Conservation (phyloP, 2,888 invertebrate species). For the Cephus sareptanus region DNA sequence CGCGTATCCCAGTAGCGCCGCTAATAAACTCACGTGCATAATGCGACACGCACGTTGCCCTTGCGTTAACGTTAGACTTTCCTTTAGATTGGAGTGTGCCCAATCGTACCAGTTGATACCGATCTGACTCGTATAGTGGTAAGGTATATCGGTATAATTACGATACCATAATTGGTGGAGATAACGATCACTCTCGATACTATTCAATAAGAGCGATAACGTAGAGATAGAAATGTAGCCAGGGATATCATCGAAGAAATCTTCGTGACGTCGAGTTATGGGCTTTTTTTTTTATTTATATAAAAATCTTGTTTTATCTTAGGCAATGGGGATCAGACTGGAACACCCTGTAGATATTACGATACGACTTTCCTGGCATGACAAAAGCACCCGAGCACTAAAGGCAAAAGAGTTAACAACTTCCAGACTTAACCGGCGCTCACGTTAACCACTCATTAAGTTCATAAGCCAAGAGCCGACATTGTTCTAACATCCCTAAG, state of each 20-base stretch:
- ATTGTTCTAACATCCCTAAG: neutral
- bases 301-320: neutral
- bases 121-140: neutral
- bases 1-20: slow-evolving; percentile 27
- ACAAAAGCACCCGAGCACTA: neutral
- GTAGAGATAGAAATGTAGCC: neutral
- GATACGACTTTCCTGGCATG: neutral
- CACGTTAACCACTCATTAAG: neutral
- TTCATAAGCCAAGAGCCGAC: neutral
- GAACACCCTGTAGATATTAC: neutral
- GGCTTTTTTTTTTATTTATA: neutral
- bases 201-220: neutral
- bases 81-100: neutral
- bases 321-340: neutral
- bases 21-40: slow-evolving; percentile 37
- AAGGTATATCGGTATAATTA: neutral
- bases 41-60: slow-evolving; percentile 5
- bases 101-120: neutral
- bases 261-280: neutral
- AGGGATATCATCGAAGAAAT: neutral
- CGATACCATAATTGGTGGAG: neutral
- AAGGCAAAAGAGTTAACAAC: neutral
- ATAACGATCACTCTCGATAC: neutral
- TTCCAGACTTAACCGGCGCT: neutral
- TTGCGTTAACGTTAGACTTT: neutral